These are phyloP conservation scores for Auanema freiburgensis DNA, from an alignment of 2,888 invertebrate species.

Conservation along the genomic window DNA sequence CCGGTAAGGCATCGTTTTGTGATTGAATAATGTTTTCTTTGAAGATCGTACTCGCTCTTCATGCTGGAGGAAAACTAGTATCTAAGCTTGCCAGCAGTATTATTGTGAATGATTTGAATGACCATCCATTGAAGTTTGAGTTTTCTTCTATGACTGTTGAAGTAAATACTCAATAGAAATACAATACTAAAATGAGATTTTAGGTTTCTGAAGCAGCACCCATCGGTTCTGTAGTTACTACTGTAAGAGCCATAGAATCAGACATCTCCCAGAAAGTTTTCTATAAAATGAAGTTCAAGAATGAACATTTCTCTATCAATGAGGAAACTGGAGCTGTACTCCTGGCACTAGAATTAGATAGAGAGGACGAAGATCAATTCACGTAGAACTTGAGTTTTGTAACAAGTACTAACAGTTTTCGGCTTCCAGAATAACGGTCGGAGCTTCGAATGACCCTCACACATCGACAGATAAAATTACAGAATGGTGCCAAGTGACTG, in stretches of 20 bases:
- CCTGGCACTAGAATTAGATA: slow-evolving; percentile 10
- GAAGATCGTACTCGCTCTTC: slow-evolving; percentile 12
- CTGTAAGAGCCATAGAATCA: slow-evolving; percentile 11
- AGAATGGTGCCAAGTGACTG: slow-evolving; percentile 9
- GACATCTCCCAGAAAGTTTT: slow-evolving; percentile 14
- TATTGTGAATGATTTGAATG: slow-evolving; percentile 9
- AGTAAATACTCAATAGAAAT: slow-evolving; percentile 9
- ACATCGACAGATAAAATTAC: background rate
- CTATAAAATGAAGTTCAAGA: slow-evolving; percentile 6
- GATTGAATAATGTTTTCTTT: background rate
- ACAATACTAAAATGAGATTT: too few species aligned
- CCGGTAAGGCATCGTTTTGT: slow-evolving; percentile 9
- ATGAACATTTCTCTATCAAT: slow-evolving; percentile 11
- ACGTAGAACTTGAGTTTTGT: background rate
- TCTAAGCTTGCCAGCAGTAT: background rate
- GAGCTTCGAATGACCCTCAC: slow-evolving; percentile 16
- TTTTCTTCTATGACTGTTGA: slow-evolving; percentile 7
- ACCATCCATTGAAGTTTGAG: slow-evolving; percentile 16
- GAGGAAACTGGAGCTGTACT: slow-evolving; percentile 7
- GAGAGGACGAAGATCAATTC: slow-evolving; percentile 17
- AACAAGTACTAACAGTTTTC: background rate
- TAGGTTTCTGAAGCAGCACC: slow-evolving; percentile 11
- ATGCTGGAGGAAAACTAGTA: slow-evolving; percentile 12
- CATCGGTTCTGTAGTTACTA: slow-evolving; percentile 7
- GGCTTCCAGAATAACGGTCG: slow-evolving; percentile 13